These are phyloP conservation scores for Thecophora atra DNA, from an alignment of 2,888 invertebrate genomes.

Conservation along the genomic window DNA sequence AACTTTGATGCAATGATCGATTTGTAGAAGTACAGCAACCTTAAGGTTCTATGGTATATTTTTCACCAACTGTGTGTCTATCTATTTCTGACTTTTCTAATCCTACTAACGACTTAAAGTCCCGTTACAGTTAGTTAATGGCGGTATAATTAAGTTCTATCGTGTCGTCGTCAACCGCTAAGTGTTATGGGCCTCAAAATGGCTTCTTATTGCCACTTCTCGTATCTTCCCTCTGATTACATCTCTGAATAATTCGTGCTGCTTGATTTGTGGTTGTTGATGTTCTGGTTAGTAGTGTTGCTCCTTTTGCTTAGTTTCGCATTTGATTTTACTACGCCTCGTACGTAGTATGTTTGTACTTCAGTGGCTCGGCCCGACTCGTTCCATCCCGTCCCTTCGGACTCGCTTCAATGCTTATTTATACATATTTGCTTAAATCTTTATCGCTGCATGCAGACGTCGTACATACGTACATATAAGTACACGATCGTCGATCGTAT, in stretches of 20 bases:
- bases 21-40: too few relatives aligned
- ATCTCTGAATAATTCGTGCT: neutral
- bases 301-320: neutral
- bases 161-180: too few relatives aligned
- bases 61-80: too few relatives aligned
- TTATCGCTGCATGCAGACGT: conserved; percentile 37
- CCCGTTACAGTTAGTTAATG: too few relatives aligned
- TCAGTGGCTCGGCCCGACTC: neutral
- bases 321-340: conserved; percentile 22
- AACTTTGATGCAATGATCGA: too few relatives aligned
- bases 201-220: too few relatives aligned
- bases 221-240: too few relatives aligned
- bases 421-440: conserved; percentile 46
- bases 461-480: conserved; percentile 16
- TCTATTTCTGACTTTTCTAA: too few relatives aligned
- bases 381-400: neutral
- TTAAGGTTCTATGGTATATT: too few relatives aligned
- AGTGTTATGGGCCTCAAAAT: too few relatives aligned
- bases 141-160: too few relatives aligned
- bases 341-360: conserved; percentile 1
- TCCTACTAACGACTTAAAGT: too few relatives aligned
- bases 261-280: neutral
- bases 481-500: conserved; percentile 44
- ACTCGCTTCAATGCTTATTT: conserved; percentile 41
- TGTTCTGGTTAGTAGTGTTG: neutral